Conservation (phyloP, 2,888 invertebrate genomes). For the Archaeoteleia sp. region DNA sequence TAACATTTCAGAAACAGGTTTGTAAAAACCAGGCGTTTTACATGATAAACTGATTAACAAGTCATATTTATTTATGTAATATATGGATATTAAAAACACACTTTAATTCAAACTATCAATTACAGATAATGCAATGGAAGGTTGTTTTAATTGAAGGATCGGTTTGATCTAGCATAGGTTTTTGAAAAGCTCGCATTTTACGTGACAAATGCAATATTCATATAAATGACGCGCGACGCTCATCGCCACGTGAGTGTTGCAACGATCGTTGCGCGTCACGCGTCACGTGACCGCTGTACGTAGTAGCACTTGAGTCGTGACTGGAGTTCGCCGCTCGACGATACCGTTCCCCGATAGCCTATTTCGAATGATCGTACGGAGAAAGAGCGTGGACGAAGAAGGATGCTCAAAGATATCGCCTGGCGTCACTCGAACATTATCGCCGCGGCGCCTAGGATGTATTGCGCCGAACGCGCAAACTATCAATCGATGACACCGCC, state of each 20-base stretch:
- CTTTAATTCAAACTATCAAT: slow-evolving; percentile 19
- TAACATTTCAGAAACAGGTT: too few species aligned
- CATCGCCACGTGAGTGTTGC: slow-evolving; percentile 46
- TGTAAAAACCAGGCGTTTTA: too few species aligned
- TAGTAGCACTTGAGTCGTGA: slow-evolving; percentile 37
- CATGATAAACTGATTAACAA: too few species aligned
- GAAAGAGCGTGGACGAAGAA: slow-evolving; percentile 14
- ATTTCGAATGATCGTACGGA: slow-evolving; percentile 39
- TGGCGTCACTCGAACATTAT: slow-evolving; percentile 41
- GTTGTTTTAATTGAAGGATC: too few species aligned
- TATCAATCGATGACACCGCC: slow-evolving; percentile 27
- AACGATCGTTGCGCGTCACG: slow-evolving; percentile 39
- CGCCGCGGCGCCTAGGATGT: slow-evolving; percentile 29
- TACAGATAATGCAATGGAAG: slow-evolving; percentile 3
- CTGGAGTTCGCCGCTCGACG: slow-evolving; percentile 33
- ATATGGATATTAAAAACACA: too few species aligned
- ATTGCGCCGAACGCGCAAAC: slow-evolving; percentile 25
- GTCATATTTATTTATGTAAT: too few species aligned
- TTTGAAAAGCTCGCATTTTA: slow-evolving; percentile 7
- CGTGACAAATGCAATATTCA: slow-evolving; percentile 14
- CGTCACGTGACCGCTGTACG: slow-evolving; percentile 38
- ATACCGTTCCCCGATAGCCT: slow-evolving; percentile 40
- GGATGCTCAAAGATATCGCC: slow-evolving; percentile 18
- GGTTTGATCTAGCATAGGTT: background rate
- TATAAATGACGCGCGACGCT: slow-evolving; percentile 36